A percentile compares a stretch with the other conserved stretches of the same genome.
phyloP scores from a whole-genome alignment of 2,888 invertebrate genomes.

The Adineta ricciae region DNA sequence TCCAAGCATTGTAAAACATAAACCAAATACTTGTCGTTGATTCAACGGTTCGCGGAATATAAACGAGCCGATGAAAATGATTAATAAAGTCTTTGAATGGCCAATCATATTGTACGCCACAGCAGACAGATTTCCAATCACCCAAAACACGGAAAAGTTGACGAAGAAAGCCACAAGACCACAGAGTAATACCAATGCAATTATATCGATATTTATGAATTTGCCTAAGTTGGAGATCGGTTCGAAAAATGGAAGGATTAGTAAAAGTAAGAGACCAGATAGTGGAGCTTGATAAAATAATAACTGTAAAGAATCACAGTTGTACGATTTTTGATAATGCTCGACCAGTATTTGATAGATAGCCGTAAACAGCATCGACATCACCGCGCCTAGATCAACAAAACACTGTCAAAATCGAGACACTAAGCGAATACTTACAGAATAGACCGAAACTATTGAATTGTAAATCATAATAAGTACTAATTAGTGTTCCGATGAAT shows the following conservation, averaged over 20 bases:
- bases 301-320: slow-evolving; percentile 19
- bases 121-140: slow-evolving; percentile 19
- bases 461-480: slow-evolving; percentile 17
- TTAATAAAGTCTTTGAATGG: slow-evolving; percentile 8
- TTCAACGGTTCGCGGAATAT: slow-evolving; percentile 2
- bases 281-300: slow-evolving; percentile 21
- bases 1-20: slow-evolving; percentile 15
- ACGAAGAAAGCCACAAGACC: not conserved
- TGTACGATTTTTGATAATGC: not conserved
- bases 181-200: not conserved
- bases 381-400: not conserved
- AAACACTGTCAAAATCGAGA: not conserved
- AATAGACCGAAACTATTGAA: not conserved
- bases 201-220: not conserved
- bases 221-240: not conserved
- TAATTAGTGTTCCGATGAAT: not conserved
- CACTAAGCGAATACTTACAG: not conserved
- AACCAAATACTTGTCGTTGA: slow-evolving; percentile 19
- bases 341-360: slow-evolving; percentile 2
- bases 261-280: not conserved
- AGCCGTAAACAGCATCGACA: not conserved
- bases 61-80: slow-evolving; percentile 6
- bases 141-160: slow-evolving; percentile 4
- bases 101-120: slow-evolving; percentile 16
- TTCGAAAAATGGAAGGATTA: not conserved